Percentiles rank a stretch among this genome's conserved stretches.
Conservation (phyloP, 2,113 vertebrate species). For the Gymnorhina tibicen region DNA sequence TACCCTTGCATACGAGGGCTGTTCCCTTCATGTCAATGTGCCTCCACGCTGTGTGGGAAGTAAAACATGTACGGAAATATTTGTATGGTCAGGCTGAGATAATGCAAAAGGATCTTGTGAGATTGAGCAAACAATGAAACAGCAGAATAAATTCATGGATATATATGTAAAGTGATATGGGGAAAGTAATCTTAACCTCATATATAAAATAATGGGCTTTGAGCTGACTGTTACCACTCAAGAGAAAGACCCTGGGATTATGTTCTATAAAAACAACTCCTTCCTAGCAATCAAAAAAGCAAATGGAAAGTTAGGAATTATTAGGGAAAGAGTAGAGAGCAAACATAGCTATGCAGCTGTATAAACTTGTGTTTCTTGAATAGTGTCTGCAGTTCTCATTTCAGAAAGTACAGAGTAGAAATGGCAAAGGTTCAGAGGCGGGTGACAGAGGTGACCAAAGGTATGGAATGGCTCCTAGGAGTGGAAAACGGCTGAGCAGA, state of each 20-base stretch:
- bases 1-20: not conserved
- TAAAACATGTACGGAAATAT: not conserved
- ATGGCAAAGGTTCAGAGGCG: not conserved
- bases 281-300: conserved; percentile 17
- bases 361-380: not conserved
- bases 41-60: not conserved
- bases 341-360: conserved; percentile 28
- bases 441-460: not conserved
- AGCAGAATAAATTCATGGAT: not conserved
- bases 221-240: not conserved
- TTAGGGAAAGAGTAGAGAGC: not conserved
- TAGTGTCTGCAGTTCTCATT: not conserved
- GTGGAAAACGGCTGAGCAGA: not conserved
- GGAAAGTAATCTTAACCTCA: conserved; percentile 31
- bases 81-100: not conserved
- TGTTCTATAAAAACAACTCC: conserved; percentile 41
- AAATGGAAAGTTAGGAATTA: conserved; percentile 29
- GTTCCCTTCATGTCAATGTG: not conserved
- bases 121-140: not conserved
- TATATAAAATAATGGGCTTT: conserved; percentile 10
- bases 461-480: not conserved
- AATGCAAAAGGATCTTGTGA: conserved; percentile 5
- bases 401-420: not conserved
- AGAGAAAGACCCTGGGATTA: conserved; percentile 22
- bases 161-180: not conserved